These are phyloP conservation scores for Chaetorhynchus papuensis DNA, from an alignment of 2,113 vertebrate genomes.

Conservation along the genomic window DNA sequence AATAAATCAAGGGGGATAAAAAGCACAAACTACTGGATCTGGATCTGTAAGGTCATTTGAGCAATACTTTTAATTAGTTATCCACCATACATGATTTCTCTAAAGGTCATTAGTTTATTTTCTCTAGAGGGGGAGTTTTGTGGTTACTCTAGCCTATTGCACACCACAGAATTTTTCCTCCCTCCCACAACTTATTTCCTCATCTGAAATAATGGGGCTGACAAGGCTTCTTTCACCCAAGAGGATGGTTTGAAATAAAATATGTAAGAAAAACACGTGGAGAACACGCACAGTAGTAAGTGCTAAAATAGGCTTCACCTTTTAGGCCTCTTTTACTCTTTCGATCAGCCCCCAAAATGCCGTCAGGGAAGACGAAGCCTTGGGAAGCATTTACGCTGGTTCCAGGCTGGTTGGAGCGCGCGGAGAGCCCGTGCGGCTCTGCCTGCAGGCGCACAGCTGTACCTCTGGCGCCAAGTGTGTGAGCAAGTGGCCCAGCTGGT, in stretches of 20 bases:
- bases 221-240: neutral
- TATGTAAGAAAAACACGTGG: neutral
- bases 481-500: neutral
- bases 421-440: rapidly evolving
- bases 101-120: neutral
- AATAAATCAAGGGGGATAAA: rapidly evolving
- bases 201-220: neutral
- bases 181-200: neutral
- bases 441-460: rapidly evolving
- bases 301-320: neutral
- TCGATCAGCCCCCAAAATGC: neutral
- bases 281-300: neutral
- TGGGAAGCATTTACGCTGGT: neutral
- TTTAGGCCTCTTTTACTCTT: neutral
- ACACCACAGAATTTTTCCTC: neutral
- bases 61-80: neutral
- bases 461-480: neutral
- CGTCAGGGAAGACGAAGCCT: rapidly evolving
- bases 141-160: neutral
- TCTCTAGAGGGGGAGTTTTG: neutral
- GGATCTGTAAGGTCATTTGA: neutral
- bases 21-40: rapidly evolving
- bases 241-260: neutral
- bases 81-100: neutral
- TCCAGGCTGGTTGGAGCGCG: neutral